phyloP scores from a whole-genome alignment of 92 coral and sea anemone species.

The Zoanthus gigantus region DNA sequence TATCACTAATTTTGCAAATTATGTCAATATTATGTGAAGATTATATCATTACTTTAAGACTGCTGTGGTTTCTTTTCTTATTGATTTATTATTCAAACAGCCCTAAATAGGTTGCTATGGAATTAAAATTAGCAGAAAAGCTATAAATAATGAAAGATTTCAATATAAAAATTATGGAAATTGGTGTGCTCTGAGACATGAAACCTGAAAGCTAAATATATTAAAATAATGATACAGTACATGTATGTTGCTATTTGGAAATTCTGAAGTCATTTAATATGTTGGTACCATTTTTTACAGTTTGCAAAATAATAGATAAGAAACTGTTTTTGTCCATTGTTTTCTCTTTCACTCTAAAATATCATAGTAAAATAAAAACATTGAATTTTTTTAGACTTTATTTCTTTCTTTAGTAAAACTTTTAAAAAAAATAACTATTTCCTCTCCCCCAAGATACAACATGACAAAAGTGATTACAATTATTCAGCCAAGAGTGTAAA shows the following conservation, averaged over 20 bases:
- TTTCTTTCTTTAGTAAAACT: no score
- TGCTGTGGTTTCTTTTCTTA: background rate
- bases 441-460: no score
- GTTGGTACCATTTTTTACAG: no score
- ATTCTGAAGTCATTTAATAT: background rate
- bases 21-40: background rate
- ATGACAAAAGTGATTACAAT: no score
- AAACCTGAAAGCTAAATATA: background rate
- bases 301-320: no score
- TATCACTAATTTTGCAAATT: background rate
- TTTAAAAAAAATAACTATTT: no score
- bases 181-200: background rate
- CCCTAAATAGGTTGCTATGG: constrained; percentile 18
- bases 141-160: constrained; percentile 24
- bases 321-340: no score
- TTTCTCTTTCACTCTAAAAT: no score
- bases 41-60: background rate
- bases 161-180: background rate
- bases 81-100: constrained; percentile 37
- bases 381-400: no score
- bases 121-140: constrained; percentile 17
- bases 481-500: no score
- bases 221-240: background rate
- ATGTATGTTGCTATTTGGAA: background rate
- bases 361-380: no score